These are phyloP conservation scores for Manis javanica DNA, from an alignment of 2,797 vertebrate species.

Conservation along the genomic window DNA sequence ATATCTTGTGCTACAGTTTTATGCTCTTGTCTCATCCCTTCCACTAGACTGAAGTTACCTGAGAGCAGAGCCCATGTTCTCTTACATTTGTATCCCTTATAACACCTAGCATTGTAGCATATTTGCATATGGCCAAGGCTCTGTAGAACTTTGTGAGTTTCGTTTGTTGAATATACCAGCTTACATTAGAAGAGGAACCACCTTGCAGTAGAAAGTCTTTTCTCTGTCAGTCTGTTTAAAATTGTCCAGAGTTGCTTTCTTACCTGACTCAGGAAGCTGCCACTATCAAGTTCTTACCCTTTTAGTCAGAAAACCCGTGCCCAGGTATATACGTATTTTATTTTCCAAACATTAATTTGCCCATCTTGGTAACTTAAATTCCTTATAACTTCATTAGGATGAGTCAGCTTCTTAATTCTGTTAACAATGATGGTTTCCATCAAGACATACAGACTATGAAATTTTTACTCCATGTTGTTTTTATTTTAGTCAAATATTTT, in stretches of 20 bases:
- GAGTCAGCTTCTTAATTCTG: constrained; percentile 34
- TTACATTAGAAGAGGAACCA: constrained; percentile 59
- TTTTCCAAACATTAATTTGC: constrained; percentile 55
- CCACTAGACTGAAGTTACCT: background rate
- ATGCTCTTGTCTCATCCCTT: background rate
- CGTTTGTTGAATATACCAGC: background rate
- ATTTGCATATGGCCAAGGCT: constrained; percentile 7
- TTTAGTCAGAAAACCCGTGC: background rate
- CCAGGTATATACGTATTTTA: background rate
- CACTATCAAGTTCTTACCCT: background rate
- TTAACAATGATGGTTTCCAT: constrained; percentile 31
- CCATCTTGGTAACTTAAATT: constrained; percentile 51
- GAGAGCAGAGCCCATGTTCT: background rate
- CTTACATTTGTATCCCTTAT: background rate
- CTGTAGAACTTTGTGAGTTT: constrained; percentile 22
- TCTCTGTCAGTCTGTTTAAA: constrained; percentile 15
- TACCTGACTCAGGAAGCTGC: background rate
- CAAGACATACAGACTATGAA: background rate
- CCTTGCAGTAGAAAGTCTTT: background rate
- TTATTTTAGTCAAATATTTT: constrained; percentile 1
- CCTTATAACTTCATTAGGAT: background rate
- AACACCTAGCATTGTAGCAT: background rate
- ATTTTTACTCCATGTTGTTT: constrained; percentile 54
- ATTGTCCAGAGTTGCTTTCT: constrained; percentile 45
- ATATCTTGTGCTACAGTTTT: background rate